phyloP scores from a whole-genome alignment of 2,113 vertebrate species.

The Dissostichus mawsoni region DNA sequence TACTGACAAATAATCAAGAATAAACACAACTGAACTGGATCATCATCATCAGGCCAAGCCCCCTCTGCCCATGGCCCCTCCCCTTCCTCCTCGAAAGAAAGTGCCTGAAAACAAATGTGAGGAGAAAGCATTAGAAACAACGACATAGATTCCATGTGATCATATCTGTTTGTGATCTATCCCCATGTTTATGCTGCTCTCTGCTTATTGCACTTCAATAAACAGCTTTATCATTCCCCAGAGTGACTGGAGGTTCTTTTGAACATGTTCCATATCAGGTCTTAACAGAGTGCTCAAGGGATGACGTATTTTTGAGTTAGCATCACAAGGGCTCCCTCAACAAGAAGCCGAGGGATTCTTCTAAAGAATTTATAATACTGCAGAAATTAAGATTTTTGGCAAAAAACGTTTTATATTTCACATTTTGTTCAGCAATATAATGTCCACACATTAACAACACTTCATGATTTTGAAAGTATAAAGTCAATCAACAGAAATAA shows the following conservation, averaged over 20 bases:
- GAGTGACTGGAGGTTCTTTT: constrained; percentile 7
- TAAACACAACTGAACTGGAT: constrained; percentile 22
- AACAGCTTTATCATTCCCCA: constrained; percentile 51
- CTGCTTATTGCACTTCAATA: constrained; percentile 51
- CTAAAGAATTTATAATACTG: no score
- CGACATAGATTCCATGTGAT: background rate
- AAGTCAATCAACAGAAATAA: no score
- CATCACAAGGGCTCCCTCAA: no score
- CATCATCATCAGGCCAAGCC: constrained; percentile 43
- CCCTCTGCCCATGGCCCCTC: constrained; percentile 73
- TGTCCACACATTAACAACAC: no score
- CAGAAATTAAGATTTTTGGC: no score
- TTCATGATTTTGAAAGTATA: no score
- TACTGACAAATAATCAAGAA: constrained; percentile 26
- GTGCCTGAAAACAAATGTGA: constrained; percentile 47
- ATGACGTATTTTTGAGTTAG: no score
- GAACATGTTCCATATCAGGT: no score
- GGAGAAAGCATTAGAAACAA: background rate
- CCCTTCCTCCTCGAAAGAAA: constrained; percentile 67
- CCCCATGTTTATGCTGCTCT: constrained; percentile 4
- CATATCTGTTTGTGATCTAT: background rate
- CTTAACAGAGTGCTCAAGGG: no score
- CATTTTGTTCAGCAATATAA: no score
- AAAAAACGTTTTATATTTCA: no score
- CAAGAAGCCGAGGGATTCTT: no score